Base-by-base conservation (phyloP, 2,888 invertebrate genomes). In the Antheraea assamensis region DNA sequence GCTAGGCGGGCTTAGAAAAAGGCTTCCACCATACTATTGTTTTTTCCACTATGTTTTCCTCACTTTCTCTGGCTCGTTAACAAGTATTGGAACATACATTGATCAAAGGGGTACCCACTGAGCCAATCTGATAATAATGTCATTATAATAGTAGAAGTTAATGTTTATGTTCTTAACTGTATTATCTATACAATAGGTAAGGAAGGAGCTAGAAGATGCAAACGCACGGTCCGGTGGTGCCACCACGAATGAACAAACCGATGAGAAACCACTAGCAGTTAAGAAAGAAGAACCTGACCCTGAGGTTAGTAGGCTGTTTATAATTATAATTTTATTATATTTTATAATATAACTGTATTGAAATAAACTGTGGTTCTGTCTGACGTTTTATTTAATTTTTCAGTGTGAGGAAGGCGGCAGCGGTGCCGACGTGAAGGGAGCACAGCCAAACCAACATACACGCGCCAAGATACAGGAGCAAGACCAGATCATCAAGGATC, bases 401-500 rank as follows among this genome's bases (percentile, higher is more conserved):
- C 96, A 82, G 96, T 96, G 83, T 89, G 95, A 81, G 92, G 78
- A 78, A 64, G 78, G 77, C 8, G 80, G 74, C 76, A 96, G 96
- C 87, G 95, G 95, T 83, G 95, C 95, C 71, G 95, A 95, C 2
- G 97, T 97, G 74, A 87, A 87, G 79, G 84, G 83, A 30, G 79
- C 78, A 13, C 83, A 80, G 35, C 78, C 82, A 75, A 92, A 91
- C 82, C 93, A 93, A 72, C 92, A 90, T 82, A 83, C 82, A 73
- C 90, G 93, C 70, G 92, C 88, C 82, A 94, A 93, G 85, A 82
- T 93, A 77, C 93, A 90, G 84, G 95, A 95, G 76, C 95, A 95
- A 77, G 98, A 98, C 84, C 95, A 97, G 86, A 91, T 97, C 79
- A 96, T 98, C 79, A 96, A 98, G 84, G 99, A 99, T 87, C 95